Evolutionary conservation across 2,888 invertebrate species (phyloP), one percentile per base, ranked within the genome.

Genomic region (Acleris cristana): DNA sequence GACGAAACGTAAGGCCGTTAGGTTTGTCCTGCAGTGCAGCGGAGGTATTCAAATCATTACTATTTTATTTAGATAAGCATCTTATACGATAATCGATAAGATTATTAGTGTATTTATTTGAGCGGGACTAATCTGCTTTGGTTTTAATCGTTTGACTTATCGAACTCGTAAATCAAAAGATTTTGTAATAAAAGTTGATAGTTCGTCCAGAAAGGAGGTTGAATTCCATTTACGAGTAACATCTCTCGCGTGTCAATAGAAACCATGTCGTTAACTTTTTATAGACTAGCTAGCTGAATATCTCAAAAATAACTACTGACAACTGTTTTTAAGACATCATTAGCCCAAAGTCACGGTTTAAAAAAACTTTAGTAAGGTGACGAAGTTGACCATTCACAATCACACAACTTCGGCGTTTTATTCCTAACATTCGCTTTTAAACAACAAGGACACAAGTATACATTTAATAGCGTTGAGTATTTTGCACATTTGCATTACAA

Each of bases 1-100:
- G 81, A 83, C 84, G 84, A 84, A 84, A 84, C 75, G 77, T 66
- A 75, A 80, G 81, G 81, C 80, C 83, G 69, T 65, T 34, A 59
- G 61, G 57, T 55, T 57, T 61, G 65, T 65, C 69, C 69, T 69
- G 62, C 66, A 48, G 60, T 44, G 63, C 63, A 62, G 62, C 53
- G 57, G 58, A 63, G 53, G 62, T 53, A 58, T 63, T 67, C 48
- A 63, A 63, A 63, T 63, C 26, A 67, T 63, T 58, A 62, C 52
- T 67, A 67, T 63, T 40, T 63, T 67, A 67, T 67, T 67, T 54
- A 58, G 67, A 67, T 67, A 67, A 62, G 57, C 62, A 63, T 67
- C 63, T 67, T 54, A 67, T 30, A 57, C 14, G 62, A 49, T 45
- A 48, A 62, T 62, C 52, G 57, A 58, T 67, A 53, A 63, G 48